phyloP scores from a whole-genome alignment of 2,113 vertebrate genomes.

The Papio anubis region DNA sequence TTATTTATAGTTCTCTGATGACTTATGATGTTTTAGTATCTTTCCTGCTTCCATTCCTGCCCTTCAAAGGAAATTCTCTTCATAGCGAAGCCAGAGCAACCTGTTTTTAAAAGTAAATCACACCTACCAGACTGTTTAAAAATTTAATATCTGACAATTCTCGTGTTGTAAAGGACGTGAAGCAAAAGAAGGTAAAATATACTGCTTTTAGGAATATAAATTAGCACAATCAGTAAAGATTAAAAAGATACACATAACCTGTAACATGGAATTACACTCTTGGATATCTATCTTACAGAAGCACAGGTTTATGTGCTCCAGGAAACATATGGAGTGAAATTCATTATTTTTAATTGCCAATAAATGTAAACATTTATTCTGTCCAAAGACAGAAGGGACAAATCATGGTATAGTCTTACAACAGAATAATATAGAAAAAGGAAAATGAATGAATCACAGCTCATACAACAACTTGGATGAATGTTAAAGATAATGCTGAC shows the following conservation, averaged over 20 bases:
- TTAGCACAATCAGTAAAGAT: background rate
- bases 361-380: background rate
- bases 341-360: background rate
- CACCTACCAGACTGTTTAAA: background rate
- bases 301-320: background rate
- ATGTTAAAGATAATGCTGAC: constrained; percentile 6
- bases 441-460: background rate
- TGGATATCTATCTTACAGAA: background rate
- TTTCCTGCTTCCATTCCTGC: background rate
- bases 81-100: background rate
- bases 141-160: background rate
- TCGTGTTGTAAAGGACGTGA: background rate
- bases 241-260: background rate
- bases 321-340: background rate
- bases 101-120: background rate
- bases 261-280: background rate
- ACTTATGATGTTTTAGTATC: background rate
- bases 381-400: background rate
- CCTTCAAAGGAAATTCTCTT: background rate
- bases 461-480: background rate
- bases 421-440: background rate
- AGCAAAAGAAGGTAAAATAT: background rate
- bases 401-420: background rate
- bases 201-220: background rate
- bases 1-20: background rate